Conservation (phyloP, 1,140 invertebrate species). For the Aphaenogaster ashmeadi region DNA sequence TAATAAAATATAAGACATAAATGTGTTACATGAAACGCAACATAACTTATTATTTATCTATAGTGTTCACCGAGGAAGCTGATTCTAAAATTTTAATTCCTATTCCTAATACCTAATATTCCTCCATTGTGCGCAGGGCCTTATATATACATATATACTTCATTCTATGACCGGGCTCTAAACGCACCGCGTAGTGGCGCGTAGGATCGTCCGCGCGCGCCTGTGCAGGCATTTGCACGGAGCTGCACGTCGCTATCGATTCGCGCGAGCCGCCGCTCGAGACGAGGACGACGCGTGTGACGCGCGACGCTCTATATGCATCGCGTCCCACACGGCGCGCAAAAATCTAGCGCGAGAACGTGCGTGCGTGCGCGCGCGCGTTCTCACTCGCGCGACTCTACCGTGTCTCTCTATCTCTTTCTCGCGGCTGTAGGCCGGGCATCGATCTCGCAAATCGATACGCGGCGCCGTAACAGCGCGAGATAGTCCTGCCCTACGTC, state of each 20-base stretch:
- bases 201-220: neutral
- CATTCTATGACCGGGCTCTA: no score
- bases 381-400: no score
- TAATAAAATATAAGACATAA: no score
- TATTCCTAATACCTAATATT: no score
- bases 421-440: neutral
- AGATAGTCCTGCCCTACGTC: constrained; percentile 5
- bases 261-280: neutral
- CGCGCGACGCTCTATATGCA: neutral
- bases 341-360: neutral
- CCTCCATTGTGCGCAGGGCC: no score
- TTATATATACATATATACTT: no score
- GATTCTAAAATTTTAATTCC: no score
- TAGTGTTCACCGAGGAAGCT: no score
- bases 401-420: neutral
- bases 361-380: no score
- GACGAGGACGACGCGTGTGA: neutral
- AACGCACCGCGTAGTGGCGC: no score
- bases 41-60: no score
- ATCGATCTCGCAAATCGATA: constrained; percentile 41
- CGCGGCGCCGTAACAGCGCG: neutral
- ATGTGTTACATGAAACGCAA: no score
- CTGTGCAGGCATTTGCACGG: constrained; percentile 11
- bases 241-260: constrained; percentile 43
- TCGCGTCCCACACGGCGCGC: neutral